These are phyloP conservation scores for Cardiocondyla obscurior DNA, from an alignment of 1,140 invertebrate species.

Conservation along the genomic window DNA sequence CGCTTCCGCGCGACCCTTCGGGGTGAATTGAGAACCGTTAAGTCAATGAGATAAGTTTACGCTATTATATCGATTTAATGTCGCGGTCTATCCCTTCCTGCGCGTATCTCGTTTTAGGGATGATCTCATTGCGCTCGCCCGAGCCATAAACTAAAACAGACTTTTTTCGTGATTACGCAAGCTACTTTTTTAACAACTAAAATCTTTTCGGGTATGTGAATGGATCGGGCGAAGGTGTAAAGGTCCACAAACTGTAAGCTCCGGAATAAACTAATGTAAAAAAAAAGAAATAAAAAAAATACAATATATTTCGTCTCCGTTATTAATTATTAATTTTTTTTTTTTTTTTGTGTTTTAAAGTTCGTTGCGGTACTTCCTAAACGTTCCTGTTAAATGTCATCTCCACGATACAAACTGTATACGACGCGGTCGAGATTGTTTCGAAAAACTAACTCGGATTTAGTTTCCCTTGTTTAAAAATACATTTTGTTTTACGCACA, in stretches of 20 bases:
- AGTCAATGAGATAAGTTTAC: slow-evolving; percentile 78
- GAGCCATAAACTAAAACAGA: not conserved
- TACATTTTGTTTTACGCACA: not conserved
- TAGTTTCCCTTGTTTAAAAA: not conserved
- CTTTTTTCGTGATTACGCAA: not conserved
- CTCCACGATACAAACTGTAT: not conserved
- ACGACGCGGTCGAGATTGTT: not conserved
- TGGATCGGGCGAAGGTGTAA: not conserved
- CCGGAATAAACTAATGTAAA: not conserved
- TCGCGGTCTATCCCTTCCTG: not conserved
- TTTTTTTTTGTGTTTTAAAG: not conserved
- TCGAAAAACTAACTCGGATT: not conserved
- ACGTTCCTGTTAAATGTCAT: too few species aligned
- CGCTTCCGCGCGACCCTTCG: slow-evolving; percentile 47
- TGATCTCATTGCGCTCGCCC: not conserved
- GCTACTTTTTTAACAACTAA: not conserved
- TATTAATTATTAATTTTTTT: too few species aligned
- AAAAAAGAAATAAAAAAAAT: not conserved
- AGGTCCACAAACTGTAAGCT: not conserved
- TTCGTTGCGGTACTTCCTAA: too few species aligned
- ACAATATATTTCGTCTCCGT: too few species aligned
- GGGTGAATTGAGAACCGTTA: slow-evolving; percentile 73
- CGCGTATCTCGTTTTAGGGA: not conserved
- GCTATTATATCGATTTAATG: slow-evolving; percentile 74
- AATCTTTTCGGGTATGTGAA: not conserved